Conservation (phyloP, 64 coral and sea anemone genomes). For the Porites australiensis region DNA sequence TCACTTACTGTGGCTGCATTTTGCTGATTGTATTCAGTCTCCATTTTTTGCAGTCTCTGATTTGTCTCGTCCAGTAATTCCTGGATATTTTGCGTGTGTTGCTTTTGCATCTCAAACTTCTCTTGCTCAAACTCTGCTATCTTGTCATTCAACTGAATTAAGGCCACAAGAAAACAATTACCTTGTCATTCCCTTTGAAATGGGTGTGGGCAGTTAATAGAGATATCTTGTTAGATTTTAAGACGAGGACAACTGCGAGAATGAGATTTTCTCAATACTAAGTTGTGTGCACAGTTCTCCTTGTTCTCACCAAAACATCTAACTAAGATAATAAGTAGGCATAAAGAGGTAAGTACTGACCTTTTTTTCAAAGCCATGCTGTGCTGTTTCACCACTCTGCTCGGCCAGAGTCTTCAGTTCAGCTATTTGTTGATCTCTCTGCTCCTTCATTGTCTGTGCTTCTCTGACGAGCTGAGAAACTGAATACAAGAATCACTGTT, state of each 20-base stretch:
- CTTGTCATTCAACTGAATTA: constrained; percentile 91
- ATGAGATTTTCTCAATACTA: too few species aligned
- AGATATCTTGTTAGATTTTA: too few species aligned
- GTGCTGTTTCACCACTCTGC: constrained; percentile 82
- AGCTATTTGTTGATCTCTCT: constrained; percentile 90
- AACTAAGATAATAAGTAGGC: too few species aligned
- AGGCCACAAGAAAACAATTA: background rate
- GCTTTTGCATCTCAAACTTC: constrained; percentile 99
- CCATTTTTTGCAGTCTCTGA: constrained; percentile 96
- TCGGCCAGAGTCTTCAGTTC: constrained; percentile 88
- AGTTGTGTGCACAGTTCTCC: background rate
- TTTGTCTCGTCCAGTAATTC: constrained; percentile 97
- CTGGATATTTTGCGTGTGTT: constrained; percentile 96
- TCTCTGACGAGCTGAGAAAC: constrained; percentile 84
- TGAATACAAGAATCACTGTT: background rate
- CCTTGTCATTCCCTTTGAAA: too few species aligned
- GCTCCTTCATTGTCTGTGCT: constrained; percentile 80
- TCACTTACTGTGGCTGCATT: constrained; percentile 76
- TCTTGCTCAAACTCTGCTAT: constrained; percentile 96
- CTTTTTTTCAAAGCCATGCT: constrained; percentile 94
- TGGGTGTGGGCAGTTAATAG: too few species aligned
- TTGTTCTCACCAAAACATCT: background rate
- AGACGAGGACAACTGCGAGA: too few species aligned
- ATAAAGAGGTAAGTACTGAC: constrained; percentile 38
- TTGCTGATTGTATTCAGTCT: constrained; percentile 91